A percentile compares a stretch with the other conserved stretches of the same genome.
Evolutionary conservation across 2,797 vertebrate genomes (phyloP).

Genomic region (Gallinago solitaria): DNA sequence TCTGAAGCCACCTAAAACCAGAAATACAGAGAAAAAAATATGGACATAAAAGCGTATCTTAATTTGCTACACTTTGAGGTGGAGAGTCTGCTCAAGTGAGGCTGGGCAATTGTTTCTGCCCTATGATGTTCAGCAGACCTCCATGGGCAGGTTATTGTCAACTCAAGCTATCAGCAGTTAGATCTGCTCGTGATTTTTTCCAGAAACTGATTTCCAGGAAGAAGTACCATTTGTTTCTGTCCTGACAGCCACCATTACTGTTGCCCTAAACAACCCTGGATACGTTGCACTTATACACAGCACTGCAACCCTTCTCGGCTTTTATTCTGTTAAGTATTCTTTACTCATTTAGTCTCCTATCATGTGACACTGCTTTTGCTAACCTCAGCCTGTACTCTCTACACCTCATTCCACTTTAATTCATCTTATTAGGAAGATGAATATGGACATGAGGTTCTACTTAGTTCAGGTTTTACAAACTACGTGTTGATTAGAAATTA

Average conservation of each 20-base stretch:
- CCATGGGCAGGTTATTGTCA: not conserved
- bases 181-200: not conserved
- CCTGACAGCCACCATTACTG: not conserved
- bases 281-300: not conserved
- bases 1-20: not conserved
- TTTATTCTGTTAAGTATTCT: not conserved
- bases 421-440: not conserved
- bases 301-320: not conserved
- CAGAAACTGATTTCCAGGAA: not conserved
- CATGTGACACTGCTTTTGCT: not conserved
- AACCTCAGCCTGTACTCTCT: not conserved
- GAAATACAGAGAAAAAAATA: not conserved
- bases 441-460: not conserved
- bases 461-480: not conserved
- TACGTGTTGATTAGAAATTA: not conserved
- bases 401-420: not conserved
- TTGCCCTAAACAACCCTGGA: not conserved
- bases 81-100: not conserved
- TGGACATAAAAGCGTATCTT: not conserved
- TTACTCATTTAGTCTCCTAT: not conserved
- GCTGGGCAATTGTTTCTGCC: not conserved
- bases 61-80: not conserved
- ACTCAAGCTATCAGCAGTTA: not conserved
- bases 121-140: not conserved
- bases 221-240: not conserved